Evolutionary conservation across 2,888 invertebrate genomes (phyloP), one percentile per base, ranked within the genome.

Genomic region (Mesodorylaimus sp.): DNA sequence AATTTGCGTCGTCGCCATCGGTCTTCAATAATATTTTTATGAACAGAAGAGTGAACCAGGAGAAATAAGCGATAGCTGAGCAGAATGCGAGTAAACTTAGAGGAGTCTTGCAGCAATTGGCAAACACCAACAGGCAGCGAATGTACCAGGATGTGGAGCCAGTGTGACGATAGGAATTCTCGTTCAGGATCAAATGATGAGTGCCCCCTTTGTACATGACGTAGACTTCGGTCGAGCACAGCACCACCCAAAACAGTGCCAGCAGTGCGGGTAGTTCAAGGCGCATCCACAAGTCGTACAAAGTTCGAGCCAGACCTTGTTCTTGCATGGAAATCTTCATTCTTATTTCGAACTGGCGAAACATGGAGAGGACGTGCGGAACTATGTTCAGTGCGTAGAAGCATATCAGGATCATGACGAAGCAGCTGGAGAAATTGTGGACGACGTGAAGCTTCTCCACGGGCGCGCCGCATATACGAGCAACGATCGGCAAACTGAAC

Each of bases 401-500:
- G 42, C 69, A 58, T 16, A 67, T 61, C 44, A 68, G 61, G 25
- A 73, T 56, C 49, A 71, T 64, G 2, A 66, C 63, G 50, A 69
- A 61, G 28, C 68, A 64, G 25, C 68, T 65, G 10, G 70, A 63
- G 55, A 70, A 66, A 54, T 72, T 70, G 58, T 74, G 73, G 13
- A 72, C 53, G 48, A 58, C 54, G 10, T 65, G 58, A 19, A 61
- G 58, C 41, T 67, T 65, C 3, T 61, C 56, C 0, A 63, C 57
- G 16, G 72, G 70, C 45, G 69, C 61, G 47, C 68, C 68, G 36
- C 67, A 65, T 48, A 73, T 58, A 29, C 72, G 60, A 2, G 70
- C 71, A 25, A 71, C 61, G 43, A 74, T 67, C 1, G 74, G 74
- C n/a, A 69, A 55, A 0, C 68, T 63, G 59, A 72, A 73, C 3